phyloP scores from a whole-genome alignment of 2,113 vertebrate species.

The Penelope pileata region DNA sequence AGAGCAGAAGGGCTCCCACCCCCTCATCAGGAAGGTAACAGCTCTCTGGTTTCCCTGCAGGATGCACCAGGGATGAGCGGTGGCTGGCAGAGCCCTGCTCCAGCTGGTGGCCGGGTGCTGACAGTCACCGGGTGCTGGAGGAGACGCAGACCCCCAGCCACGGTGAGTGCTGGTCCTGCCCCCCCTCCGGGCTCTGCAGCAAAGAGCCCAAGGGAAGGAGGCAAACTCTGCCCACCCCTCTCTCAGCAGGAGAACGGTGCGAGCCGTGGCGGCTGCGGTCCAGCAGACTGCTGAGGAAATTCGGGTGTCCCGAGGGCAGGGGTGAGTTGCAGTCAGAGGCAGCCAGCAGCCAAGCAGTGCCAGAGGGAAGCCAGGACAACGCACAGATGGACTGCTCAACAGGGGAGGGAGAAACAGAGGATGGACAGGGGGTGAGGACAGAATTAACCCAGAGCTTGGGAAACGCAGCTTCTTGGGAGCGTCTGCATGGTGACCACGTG shows the following conservation, averaged over 20 bases:
- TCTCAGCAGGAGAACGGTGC: not conserved
- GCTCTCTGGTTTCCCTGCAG: not conserved
- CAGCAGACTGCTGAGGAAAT: not conserved
- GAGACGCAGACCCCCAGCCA: accelerated
- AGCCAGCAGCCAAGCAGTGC: accelerated
- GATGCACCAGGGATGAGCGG: accelerated
- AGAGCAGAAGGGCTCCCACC: not conserved
- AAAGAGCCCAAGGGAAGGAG: not conserved
- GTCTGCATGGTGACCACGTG: accelerated
- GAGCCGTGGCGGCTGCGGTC: not conserved
- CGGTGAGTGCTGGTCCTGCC: not conserved
- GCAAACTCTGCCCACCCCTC: not conserved
- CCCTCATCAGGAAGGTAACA: accelerated
- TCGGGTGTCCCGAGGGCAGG: accelerated
- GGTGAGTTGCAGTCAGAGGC: accelerated
- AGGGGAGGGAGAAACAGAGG: not conserved
- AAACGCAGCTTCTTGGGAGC: not conserved
- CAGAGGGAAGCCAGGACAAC: not conserved
- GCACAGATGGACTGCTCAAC: accelerated
- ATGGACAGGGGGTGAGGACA: accelerated
- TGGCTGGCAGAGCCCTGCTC: not conserved
- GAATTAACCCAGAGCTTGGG: accelerated
- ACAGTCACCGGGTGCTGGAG: accelerated
- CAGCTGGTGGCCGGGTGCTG: not conserved
- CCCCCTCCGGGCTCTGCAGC: not conserved